Conservation (phyloP, 2,113 vertebrate genomes). For the Semnopithecus entellus region DNA sequence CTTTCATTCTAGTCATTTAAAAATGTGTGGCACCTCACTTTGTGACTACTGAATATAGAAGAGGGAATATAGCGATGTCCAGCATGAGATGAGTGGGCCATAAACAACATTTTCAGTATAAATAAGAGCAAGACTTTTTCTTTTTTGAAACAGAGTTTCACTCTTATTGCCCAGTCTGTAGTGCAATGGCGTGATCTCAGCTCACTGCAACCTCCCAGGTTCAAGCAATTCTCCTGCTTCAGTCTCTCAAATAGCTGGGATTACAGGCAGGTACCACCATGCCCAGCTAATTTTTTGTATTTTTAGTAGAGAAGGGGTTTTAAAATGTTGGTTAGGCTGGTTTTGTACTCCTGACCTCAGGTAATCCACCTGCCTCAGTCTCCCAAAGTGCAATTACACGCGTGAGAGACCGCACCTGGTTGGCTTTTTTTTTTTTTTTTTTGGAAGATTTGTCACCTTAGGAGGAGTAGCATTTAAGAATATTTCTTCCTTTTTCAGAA, state of each 20-base stretch:
- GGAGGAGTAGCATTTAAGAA: conserved; percentile 67
- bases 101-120: background rate
- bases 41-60: background rate
- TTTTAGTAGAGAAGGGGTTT: background rate
- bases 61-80: background rate
- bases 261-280: background rate
- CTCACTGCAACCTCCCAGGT: background rate
- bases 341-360: background rate
- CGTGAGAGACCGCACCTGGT: background rate
- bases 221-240: background rate
- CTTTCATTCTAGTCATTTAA: no score
- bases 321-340: background rate
- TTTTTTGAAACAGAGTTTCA: background rate
- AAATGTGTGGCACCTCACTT: no score
- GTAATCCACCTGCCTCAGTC: background rate
- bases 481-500: conserved; percentile 60
- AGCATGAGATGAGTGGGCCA: background rate
- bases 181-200: background rate
- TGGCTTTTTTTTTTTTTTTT: background rate
- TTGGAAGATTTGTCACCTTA: conserved; percentile 43
- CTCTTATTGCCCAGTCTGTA: background rate
- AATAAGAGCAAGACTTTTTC: background rate
- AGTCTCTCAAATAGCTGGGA: background rate
- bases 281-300: background rate
- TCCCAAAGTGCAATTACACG: background rate